Evolutionary conservation across 2,797 vertebrate species (phyloP).

Genomic region (Tokudaia muenninki): DNA sequence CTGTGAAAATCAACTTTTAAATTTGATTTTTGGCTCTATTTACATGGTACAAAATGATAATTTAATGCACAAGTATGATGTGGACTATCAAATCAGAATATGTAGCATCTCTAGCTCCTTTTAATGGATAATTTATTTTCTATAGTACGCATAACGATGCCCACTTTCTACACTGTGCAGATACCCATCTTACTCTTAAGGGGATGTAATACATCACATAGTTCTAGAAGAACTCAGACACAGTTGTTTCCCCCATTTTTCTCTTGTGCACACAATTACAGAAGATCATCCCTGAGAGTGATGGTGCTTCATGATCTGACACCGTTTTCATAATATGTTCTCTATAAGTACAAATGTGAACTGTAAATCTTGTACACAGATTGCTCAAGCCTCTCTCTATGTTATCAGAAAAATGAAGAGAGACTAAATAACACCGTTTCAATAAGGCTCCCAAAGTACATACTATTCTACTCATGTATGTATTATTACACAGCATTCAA

Average conservation of each 20-base stretch:
- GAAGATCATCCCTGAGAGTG: not conserved
- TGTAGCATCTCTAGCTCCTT: not conserved
- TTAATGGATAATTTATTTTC: conserved; percentile 56
- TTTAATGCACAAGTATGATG: not conserved
- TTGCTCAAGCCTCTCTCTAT: not conserved
- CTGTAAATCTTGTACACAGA: not conserved
- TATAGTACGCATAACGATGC: not conserved
- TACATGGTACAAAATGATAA: not conserved
- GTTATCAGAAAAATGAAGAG: conserved; percentile 21
- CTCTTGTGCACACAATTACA: not conserved
- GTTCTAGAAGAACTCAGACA: conserved; percentile 7
- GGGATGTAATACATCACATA: not conserved
- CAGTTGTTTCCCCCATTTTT: not conserved
- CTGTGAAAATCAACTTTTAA: not conserved
- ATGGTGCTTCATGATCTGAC: not conserved
- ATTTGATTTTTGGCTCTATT: not conserved
- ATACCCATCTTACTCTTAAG: not conserved
- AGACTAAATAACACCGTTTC: not conserved
- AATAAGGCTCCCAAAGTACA: conserved; percentile 23
- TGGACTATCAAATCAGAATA: not conserved
- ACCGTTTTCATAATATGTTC: not conserved
- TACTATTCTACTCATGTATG: not conserved
- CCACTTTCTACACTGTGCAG: not conserved
- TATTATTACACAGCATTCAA: conserved; percentile 11
- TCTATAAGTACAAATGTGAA: not conserved